A percentile compares a stretch with the other conserved stretches of the same genome.
These are phyloP conservation scores for Oryzias curvinotus DNA, from an alignment of 2,113 vertebrate genomes.

Conservation along the genomic window DNA sequence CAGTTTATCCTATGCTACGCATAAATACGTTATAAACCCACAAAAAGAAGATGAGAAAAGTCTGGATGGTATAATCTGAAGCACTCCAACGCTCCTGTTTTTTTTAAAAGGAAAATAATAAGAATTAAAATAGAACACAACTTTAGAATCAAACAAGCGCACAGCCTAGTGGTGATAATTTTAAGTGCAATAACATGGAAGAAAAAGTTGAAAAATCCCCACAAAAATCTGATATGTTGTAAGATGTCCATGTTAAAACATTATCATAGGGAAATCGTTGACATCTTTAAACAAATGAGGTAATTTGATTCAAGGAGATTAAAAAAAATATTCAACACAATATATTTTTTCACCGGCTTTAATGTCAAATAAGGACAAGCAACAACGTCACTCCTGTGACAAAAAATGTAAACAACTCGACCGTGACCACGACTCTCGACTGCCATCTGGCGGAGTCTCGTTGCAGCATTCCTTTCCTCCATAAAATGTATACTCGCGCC, in stretches of 20 bases:
- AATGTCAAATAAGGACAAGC: conserved; percentile 7
- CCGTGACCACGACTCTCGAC: background rate
- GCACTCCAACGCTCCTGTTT: background rate
- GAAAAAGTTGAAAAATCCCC: background rate
- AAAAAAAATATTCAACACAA: background rate
- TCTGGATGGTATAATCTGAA: background rate
- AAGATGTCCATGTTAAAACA: too few species aligned
- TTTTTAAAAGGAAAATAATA: background rate
- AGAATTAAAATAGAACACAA: background rate
- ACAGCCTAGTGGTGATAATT: conserved; percentile 13
- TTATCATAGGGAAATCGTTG: too few species aligned
- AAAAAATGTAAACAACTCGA: background rate
- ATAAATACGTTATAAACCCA: background rate
- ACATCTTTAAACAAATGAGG: too few species aligned
- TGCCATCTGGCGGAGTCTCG: conserved; percentile 28
- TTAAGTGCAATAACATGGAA: conserved; percentile 20
- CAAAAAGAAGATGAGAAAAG: background rate
- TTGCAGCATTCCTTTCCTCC: accelerated
- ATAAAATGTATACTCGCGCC: background rate
- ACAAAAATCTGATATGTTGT: too few species aligned
- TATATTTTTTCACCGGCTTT: background rate
- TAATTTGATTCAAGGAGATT: background rate
- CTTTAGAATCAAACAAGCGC: background rate
- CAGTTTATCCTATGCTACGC: background rate
- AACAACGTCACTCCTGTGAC: background rate